Evolutionary conservation across 2,888 invertebrate species (phyloP), one percentile per base, ranked within the genome.

Genomic region (Synanthedon tipuliformis): DNA sequence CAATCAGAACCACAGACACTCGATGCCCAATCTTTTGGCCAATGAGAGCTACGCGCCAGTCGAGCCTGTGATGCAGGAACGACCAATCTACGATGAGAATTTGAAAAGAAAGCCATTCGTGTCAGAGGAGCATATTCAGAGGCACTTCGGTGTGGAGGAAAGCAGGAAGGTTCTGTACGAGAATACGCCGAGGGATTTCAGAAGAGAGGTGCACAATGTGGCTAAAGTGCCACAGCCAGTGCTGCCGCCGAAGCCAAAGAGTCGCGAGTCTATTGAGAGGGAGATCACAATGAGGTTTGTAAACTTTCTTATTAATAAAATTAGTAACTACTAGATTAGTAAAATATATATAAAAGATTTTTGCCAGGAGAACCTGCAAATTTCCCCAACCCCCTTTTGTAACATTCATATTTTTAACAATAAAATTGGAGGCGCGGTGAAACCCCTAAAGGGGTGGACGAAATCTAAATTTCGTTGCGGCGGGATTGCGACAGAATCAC

Each of bases 261-360:
- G 68, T 54, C 61, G 81, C 50, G 88, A 88, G 56, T 83, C 84
- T 3, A 74, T 85, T 15, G 88, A 88, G 55, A 73, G 88, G 52
- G 88, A 88, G 58, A 86, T 88, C 23, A 86, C 85, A 45, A 86
- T 88, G 83, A 86, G 88, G 88, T 85, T 51, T 34, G 34, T 34
- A 1, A 2, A 10, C 10, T 34, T 34, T 5, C 34, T 8, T 34
- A 34, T 34, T 10, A 34, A 2, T n/a, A n/a, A n/a, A n/a, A 27
- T 1, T 4, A 1, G 27, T 18, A 3, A 18, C 18, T 18, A 18
- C 18, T 18, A 18, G 18, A 18, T 18, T 18, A 18, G 18, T 18
- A 3, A 18, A 18, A 18, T 3, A 18, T 3, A 18, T 18, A 18
- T 18, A 18, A 18, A 18, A 18, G 16, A 16, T 16, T 16, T 16